These are phyloP conservation scores for Bergia puertoricense DNA, from an alignment of 92 coral and sea anemone species.

Conservation along the genomic window DNA sequence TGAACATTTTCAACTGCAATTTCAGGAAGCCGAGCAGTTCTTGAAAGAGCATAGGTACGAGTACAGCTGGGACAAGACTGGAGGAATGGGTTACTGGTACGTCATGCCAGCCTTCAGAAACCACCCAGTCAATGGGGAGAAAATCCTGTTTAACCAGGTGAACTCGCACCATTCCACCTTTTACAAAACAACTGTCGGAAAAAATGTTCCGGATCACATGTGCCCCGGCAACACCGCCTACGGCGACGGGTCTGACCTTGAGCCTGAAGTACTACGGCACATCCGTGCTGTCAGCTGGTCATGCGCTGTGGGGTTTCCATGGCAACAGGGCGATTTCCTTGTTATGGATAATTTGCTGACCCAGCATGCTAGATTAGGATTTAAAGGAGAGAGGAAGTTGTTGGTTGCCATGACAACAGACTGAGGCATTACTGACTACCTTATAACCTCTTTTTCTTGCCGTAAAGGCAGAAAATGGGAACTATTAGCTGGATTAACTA, in stretches of 20 bases:
- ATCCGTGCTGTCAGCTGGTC: constrained; percentile 57
- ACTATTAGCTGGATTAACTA: no score
- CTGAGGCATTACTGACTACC: not conserved
- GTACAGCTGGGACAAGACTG: constrained; percentile 52
- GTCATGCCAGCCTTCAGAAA: constrained; percentile 38
- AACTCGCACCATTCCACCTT: constrained; percentile 38
- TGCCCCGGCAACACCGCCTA: constrained; percentile 47
- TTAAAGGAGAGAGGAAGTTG: constrained; percentile 52
- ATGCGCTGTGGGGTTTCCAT: constrained; percentile 59
- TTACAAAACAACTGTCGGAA: constrained; percentile 28
- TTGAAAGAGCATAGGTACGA: constrained; percentile 35
- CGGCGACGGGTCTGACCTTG: constrained; percentile 61
- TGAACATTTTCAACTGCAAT: not conserved
- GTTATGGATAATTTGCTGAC: constrained; percentile 61
- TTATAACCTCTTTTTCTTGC: no score
- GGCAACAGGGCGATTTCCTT: constrained; percentile 48
- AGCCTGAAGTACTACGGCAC: constrained; percentile 60
- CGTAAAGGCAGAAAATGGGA: no score
- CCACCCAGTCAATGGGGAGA: constrained; percentile 54
- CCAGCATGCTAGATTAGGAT: constrained; percentile 52
- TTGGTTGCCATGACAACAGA: constrained; percentile 38
- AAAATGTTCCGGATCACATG: constrained; percentile 27
- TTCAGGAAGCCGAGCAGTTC: constrained; percentile 53
- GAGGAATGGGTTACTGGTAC: constrained; percentile 47
- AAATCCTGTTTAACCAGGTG: constrained; percentile 61